Conservation (phyloP, 2,888 invertebrate genomes). For the Gymnocheta viridis region DNA sequence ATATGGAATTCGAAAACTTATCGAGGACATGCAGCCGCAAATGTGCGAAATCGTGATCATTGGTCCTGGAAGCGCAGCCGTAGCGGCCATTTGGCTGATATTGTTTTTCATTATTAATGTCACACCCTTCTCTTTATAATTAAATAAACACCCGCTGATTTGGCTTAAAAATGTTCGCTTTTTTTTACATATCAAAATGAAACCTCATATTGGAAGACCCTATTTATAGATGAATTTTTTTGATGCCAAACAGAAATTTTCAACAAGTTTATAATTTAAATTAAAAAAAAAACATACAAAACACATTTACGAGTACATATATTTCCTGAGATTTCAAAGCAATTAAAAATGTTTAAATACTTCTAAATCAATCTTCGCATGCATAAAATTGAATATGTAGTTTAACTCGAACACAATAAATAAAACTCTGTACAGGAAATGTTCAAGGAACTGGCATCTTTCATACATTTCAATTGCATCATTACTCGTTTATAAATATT, state of each 20-base stretch:
- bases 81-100: no score
- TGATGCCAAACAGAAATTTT: neutral
- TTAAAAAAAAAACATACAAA: constrained; percentile 7
- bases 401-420: neutral
- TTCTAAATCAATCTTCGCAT: constrained; percentile 47
- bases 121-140: no score
- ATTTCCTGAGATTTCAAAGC: constrained; percentile 35
- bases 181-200: no score
- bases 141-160: no score
- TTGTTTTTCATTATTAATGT: no score
- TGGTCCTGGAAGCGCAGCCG: no score
- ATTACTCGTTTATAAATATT: neutral
- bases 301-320: neutral
- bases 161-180: no score
- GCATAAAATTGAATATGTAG: neutral
- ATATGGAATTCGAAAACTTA: no score
- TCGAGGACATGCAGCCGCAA: no score
- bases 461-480: no score
- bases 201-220: no score
- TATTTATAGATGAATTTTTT: neutral
- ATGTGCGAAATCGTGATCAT: no score
- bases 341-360: constrained; percentile 64
- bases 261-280: constrained; percentile 39
- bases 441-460: neutral
- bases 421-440: constrained; percentile 7